phyloP scores from a whole-genome alignment of 2,113 vertebrate genomes.

The Engraulis encrasicolus region DNA sequence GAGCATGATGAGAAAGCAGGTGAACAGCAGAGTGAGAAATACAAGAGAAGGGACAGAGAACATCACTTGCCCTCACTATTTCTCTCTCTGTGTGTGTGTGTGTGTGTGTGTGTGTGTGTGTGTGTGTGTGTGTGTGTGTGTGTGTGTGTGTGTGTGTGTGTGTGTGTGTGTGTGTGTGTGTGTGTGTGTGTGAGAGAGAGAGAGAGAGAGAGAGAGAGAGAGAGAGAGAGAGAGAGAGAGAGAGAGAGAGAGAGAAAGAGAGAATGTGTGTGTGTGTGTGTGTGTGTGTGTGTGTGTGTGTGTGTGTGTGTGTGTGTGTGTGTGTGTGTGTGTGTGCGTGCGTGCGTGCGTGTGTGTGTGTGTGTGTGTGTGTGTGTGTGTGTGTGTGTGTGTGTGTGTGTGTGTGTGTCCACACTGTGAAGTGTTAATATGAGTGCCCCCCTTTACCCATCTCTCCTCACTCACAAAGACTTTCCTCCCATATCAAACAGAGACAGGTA shows the following conservation, averaged over 20 bases:
- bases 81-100: conserved; percentile 21
- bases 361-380: conserved; percentile 31
- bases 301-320: neutral
- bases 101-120: conserved; percentile 39
- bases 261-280: conserved; percentile 22
- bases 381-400: too few species aligned
- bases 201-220: too few species aligned
- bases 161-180: too few species aligned
- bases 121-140: neutral
- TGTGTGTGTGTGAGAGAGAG: too few species aligned
- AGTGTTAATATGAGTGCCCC: neutral
- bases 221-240: too few species aligned
- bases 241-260: too few species aligned
- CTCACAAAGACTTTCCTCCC: neutral
- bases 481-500: too few species aligned
- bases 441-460: neutral
- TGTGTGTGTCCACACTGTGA: neutral
- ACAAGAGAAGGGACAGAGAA: neutral
- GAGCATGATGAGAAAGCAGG: neutral
- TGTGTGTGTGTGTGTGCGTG: neutral
- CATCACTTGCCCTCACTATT: neutral
- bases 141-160: neutral
- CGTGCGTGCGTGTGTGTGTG: conserved; percentile 35
- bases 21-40: neutral
- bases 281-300: conserved; percentile 37